Base-by-base conservation (phyloP, 2,797 vertebrate species). In the Poeciliopsis paucimaculata region DNA sequence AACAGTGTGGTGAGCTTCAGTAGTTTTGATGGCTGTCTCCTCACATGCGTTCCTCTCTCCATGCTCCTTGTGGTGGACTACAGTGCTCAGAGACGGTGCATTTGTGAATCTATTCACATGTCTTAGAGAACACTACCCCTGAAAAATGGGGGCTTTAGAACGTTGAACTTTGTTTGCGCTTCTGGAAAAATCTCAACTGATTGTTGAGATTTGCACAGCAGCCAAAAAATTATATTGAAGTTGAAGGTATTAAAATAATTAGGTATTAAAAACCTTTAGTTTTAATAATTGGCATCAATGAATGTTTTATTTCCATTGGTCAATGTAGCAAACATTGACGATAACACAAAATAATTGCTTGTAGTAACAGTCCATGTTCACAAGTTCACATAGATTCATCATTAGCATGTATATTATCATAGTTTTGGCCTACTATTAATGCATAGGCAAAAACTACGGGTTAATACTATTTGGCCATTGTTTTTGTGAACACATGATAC, bases 11-110 rank as follows among this genome's bases (percentile, higher is more conserved):
- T 77, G 76, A 86, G 79, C 77, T 77, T 79, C 60, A 46, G 41
- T 84, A 26, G 53, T 81, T 91, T 92, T 91, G 86, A 93, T 93
- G 85, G 76, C 62, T 81, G 82, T 84, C 87, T 87, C 78, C 64
- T 80, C 66, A 41, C 78, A 84, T 68, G 77, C 78, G 72, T 84
- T 75, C 77, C 81, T 83, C 78, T 80, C 81, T 70, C 70, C 23
- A 72, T 83, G 57, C 72, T 87, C 80, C 80, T 73, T 60, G 70
- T 76, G 76, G 82, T 78, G 62, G 62, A 55, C 83, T 76, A 81
- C 79, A 75, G 72, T 31, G 53, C 84, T 89, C 73, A 71, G 71
- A 47, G 78, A 85, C 16, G 70, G 47, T 79, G 47, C 80, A 80
- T 82, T 57, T 73, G 82, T 66, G 45, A 73, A 91, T 84, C 80